A percentile compares a stretch with the other conserved stretches of the same genome.
These are phyloP conservation scores for Hippocampus comes DNA, from an alignment of 2,113 vertebrate species.

Conservation along the genomic window DNA sequence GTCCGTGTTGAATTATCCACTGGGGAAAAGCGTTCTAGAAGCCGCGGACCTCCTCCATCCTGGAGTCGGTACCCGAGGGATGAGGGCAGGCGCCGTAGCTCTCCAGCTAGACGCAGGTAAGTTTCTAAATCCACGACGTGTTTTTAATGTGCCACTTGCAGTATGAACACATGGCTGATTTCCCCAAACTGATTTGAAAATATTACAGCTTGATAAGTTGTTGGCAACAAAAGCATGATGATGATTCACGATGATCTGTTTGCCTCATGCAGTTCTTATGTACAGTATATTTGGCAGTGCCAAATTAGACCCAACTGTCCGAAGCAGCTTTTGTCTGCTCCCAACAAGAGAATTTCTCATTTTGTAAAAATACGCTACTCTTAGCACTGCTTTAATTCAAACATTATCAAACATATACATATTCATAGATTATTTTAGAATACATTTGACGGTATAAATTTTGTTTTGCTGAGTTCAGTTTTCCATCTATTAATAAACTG, in stretches of 20 bases:
- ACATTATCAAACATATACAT: conserved; percentile 22
- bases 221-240: background rate
- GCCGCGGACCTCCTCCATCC: conserved; percentile 88
- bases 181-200: conserved; percentile 15
- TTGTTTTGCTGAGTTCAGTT: conserved; percentile 87
- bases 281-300: background rate
- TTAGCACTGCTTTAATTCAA: background rate
- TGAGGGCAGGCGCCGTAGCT: conserved; percentile 85
- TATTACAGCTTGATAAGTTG: background rate
- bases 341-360: conserved; percentile 1
- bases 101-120: conserved; percentile 89
- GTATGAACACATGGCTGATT: conserved; percentile 21
- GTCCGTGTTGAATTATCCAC: conserved; percentile 94
- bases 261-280: background rate
- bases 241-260: background rate
- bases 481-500: conserved; percentile 99
- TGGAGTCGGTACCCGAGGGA: conserved; percentile 91
- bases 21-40: conserved; percentile 91
- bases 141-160: conserved; percentile 11
- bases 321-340: conserved; percentile 9
- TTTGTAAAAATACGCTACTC: background rate
- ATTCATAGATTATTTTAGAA: conserved; percentile 39
- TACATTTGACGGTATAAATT: conserved; percentile 83
- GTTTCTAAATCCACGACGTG: background rate
- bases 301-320: conserved; percentile 1